phyloP scores from a whole-genome alignment of 2,113 vertebrate species.

The Mugil cephalus region DNA sequence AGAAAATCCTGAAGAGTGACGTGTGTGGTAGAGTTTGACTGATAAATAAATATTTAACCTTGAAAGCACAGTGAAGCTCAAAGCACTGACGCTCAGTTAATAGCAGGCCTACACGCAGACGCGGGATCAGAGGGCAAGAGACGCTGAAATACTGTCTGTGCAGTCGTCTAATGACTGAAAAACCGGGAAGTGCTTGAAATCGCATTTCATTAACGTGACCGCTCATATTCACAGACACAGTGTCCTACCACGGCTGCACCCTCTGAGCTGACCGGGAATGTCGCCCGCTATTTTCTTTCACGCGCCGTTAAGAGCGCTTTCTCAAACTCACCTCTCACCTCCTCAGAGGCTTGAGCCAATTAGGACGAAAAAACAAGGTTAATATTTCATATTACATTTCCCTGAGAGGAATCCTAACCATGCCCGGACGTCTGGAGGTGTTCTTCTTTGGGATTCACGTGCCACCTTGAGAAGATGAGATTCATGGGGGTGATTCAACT shows the following conservation, averaged over 20 bases:
- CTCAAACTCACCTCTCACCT: constrained; percentile 68
- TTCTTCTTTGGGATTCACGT: constrained; percentile 11
- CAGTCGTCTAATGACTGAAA: constrained; percentile 17
- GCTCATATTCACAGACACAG: constrained; percentile 18
- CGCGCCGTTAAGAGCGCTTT: constrained; percentile 59
- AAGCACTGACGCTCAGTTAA: constrained; percentile 11
- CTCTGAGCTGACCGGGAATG: constrained; percentile 40
- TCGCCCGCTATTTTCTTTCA: constrained; percentile 50
- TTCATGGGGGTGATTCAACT: constrained; percentile 35
- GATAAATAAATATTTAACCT: constrained; percentile 39
- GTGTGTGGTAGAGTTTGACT: constrained; percentile 7
- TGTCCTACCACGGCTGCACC: background rate
- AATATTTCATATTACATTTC: constrained; percentile 73
- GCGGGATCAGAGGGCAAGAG: background rate
- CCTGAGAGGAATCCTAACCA: constrained; percentile 71
- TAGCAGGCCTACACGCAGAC: background rate
- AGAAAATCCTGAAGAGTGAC: constrained; percentile 26
- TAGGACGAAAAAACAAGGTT: constrained; percentile 74
- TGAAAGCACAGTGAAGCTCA: background rate
- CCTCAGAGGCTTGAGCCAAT: constrained; percentile 66
- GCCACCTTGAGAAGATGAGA: constrained; percentile 43
- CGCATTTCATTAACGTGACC: constrained; percentile 49
- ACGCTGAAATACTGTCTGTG: constrained; percentile 8
- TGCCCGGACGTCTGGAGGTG: constrained; percentile 11
- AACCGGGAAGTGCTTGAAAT: constrained; percentile 24